These are phyloP conservation scores for Chrosomus eos DNA, from an alignment of 2,797 vertebrate species.

Conservation along the genomic window DNA sequence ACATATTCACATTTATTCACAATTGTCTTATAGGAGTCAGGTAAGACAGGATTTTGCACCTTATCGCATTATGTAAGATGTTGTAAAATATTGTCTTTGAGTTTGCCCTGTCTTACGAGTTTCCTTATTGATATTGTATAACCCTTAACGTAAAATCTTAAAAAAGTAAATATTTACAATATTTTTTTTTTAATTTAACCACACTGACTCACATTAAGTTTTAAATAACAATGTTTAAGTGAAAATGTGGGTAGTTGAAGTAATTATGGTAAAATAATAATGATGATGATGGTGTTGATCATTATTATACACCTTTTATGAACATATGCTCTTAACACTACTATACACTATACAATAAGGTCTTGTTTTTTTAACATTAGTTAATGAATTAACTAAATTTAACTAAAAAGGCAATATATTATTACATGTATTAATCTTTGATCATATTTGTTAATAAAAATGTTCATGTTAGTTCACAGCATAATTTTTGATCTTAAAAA, in stretches of 20 bases:
- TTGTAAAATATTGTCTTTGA: conserved; percentile 1
- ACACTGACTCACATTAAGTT: not conserved
- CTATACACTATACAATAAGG: not conserved
- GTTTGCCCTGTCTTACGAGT: not conserved
- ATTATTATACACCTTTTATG: not conserved
- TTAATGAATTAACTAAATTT: not conserved
- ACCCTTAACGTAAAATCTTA: not conserved
- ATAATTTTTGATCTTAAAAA: no score
- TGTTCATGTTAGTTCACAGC: not conserved
- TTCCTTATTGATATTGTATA: not conserved
- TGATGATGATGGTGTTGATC: not conserved
- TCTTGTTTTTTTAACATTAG: not conserved
- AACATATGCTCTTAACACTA: not conserved
- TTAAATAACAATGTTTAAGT: not conserved
- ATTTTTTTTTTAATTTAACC: not conserved
- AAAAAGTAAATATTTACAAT: not conserved
- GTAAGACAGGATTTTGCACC: not conserved
- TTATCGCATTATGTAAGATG: conserved; percentile 1
- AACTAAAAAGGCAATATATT: not conserved
- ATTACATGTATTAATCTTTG: not conserved
- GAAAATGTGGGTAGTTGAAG: not conserved
- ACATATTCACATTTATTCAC: not conserved
- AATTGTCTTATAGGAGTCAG: not conserved
- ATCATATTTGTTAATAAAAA: not conserved
- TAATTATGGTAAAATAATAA: not conserved